phyloP scores from a whole-genome alignment of 2,797 vertebrate genomes.

The Chromobotia macracanthus region DNA sequence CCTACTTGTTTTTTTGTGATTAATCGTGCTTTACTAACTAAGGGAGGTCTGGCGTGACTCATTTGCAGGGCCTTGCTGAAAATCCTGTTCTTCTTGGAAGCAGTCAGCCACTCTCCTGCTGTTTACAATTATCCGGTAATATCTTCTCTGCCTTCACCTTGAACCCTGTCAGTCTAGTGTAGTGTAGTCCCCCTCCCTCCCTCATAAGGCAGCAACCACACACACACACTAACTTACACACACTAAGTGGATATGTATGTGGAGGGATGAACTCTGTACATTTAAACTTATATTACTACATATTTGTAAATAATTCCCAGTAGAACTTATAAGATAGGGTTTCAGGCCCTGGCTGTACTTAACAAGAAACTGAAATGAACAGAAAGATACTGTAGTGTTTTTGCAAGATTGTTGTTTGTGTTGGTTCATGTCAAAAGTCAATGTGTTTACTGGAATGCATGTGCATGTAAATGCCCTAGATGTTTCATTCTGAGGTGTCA shows the following conservation, averaged over 20 bases:
- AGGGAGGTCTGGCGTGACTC: conserved; percentile 72
- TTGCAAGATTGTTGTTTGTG: conserved; percentile 59
- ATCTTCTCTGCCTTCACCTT: conserved; percentile 70
- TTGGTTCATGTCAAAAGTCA: conserved; percentile 65
- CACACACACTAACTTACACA: not conserved
- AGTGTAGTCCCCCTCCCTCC: conserved; percentile 50
- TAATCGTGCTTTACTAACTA: conserved; percentile 76
- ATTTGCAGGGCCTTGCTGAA: conserved; percentile 66
- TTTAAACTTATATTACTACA: not conserved
- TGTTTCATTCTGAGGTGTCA: conserved; percentile 58
- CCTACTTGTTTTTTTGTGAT: conserved; percentile 73
- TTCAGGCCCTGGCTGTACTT: not conserved
- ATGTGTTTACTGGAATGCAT: conserved; percentile 74
- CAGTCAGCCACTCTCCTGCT: conserved; percentile 51
- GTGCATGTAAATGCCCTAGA: conserved; percentile 67
- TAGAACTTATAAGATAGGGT: not conserved
- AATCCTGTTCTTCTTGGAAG: conserved; percentile 72
- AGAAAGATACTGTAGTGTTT: conserved; percentile 29
- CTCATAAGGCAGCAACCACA: conserved; percentile 16
- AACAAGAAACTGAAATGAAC: not conserved
- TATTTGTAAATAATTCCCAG: conserved; percentile 18
- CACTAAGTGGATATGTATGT: conserved; percentile 28
- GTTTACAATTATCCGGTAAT: conserved; percentile 68
- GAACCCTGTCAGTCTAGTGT: conserved; percentile 64
- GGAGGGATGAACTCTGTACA: conserved; percentile 11